Percentiles rank a stretch among this genome's conserved stretches.
These are phyloP conservation scores for Rhinichthys klamathensis DNA, from an alignment of 2,113 vertebrate genomes.

Conservation along the genomic window DNA sequence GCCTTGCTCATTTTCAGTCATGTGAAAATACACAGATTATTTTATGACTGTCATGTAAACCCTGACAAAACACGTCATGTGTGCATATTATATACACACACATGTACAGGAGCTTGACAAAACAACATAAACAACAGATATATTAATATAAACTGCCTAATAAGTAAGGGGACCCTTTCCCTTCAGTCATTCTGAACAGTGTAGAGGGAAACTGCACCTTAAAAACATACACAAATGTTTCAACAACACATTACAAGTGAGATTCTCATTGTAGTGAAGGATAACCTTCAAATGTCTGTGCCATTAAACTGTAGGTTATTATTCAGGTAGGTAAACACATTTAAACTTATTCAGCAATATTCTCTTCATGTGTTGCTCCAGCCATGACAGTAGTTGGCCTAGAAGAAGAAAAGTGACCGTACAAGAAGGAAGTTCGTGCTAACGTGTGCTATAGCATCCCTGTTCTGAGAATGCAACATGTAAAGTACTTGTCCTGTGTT, in stretches of 20 bases:
- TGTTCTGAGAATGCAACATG: slow-evolving; percentile 17
- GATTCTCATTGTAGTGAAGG: background rate
- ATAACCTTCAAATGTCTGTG: background rate
- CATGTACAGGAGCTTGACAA: background rate
- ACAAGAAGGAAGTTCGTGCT: background rate
- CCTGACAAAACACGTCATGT: background rate
- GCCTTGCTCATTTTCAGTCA: slow-evolving; percentile 55
- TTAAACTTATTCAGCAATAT: background rate
- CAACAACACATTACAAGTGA: slow-evolving; percentile 8
- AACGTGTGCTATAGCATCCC: background rate
- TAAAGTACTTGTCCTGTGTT: background rate
- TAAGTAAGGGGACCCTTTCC: background rate
- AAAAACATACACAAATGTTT: background rate
- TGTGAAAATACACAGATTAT: background rate
- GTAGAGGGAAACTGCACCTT: background rate
- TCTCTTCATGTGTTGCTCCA: background rate
- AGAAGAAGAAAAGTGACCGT: background rate
- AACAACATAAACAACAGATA: slow-evolving; percentile 18
- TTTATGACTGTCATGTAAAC: slow-evolving; percentile 6
- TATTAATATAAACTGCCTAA: background rate
- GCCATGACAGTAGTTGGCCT: background rate
- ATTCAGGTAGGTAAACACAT: background rate
- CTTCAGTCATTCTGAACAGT: background rate
- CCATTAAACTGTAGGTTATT: background rate
- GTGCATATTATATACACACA: slow-evolving; percentile 1